Conservation (phyloP, 2,888 invertebrate species). For the Drosophila flavopinicola region DNA sequence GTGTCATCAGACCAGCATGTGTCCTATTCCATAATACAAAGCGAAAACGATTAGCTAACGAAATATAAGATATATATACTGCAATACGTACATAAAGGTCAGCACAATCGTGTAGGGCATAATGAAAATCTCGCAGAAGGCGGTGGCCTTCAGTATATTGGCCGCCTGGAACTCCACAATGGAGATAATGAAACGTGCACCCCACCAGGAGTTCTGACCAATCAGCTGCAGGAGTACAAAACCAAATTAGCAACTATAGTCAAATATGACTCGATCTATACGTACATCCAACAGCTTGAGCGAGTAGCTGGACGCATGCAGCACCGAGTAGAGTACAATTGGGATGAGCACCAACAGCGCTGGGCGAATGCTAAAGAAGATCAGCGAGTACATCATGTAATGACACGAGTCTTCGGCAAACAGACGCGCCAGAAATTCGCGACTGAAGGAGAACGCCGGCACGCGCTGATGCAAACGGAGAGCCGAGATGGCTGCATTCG, state of each 20-base stretch:
- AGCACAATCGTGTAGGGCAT: slow-evolving; percentile 93
- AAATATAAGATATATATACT: not conserved
- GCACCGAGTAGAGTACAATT: slow-evolving; percentile 94
- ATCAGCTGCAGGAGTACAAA: slow-evolving; percentile 87
- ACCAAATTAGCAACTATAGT: not conserved
- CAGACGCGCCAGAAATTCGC: slow-evolving; percentile 92
- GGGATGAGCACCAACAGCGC: slow-evolving; percentile 95
- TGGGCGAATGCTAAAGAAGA: slow-evolving; percentile 96
- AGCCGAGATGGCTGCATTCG: slow-evolving; percentile 97
- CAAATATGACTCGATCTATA: too few relatives aligned
- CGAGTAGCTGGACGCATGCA: slow-evolving; percentile 97
- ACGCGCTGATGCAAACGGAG: slow-evolving; percentile 97
- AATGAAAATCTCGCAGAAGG: slow-evolving; percentile 96
- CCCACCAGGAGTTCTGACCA: slow-evolving; percentile 96
- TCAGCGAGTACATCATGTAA: slow-evolving; percentile 96
- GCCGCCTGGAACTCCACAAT: slow-evolving; percentile 95
- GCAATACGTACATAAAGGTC: slow-evolving; percentile 91
- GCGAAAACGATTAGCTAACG: not conserved
- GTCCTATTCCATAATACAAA: too few relatives aligned
- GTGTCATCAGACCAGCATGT: slow-evolving; percentile 94
- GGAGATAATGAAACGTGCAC: slow-evolving; percentile 92
- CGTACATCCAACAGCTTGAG: slow-evolving; percentile 95
- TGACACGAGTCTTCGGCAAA: slow-evolving; percentile 97
- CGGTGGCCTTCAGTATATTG: slow-evolving; percentile 94
- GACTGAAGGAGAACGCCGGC: slow-evolving; percentile 91